phyloP scores from a whole-genome alignment of 2,797 vertebrate species.

The Natrix natrix region DNA sequence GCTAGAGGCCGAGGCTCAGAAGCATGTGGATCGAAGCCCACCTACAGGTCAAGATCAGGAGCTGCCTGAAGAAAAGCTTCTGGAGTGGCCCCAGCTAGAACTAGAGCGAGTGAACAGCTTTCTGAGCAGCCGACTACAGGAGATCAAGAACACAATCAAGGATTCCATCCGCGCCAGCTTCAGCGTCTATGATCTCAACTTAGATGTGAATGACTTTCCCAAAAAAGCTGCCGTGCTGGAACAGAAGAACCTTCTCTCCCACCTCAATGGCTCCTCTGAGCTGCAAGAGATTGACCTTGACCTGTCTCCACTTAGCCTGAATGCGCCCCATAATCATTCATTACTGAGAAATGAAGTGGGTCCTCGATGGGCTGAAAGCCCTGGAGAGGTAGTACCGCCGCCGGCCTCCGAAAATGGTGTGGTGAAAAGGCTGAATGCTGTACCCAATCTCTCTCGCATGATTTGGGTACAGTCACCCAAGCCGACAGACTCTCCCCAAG shows the following conservation, averaged over 20 bases:
- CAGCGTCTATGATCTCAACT: conserved; percentile 93
- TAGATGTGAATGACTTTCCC: conserved; percentile 94
- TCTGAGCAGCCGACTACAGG: conserved; percentile 93
- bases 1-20: conserved; percentile 71
- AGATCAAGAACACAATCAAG: conserved; percentile 98
- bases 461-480: conserved; percentile 91
- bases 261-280: conserved; percentile 90
- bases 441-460: conserved; percentile 90
- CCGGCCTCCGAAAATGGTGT: conserved; percentile 76
- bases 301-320: conserved; percentile 90
- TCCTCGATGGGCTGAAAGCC: conserved; percentile 57
- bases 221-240: conserved; percentile 92
- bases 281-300: conserved; percentile 94
- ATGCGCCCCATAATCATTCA: conserved; percentile 83
- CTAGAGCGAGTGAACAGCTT: conserved; percentile 96
- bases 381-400: conserved; percentile 46
- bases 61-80: conserved; percentile 69
- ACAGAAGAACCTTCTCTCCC: conserved; percentile 87
- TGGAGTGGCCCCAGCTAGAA: conserved; percentile 94
- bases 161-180: conserved; percentile 96
- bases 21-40: conserved; percentile 59
- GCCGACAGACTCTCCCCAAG: conserved; percentile 65
- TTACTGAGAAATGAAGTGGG: conserved; percentile 73
- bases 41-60: conserved; percentile 60
- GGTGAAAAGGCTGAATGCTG: conserved; percentile 84